Percentiles rank a stretch among this genome's conserved stretches.
Evolutionary conservation across 2,888 invertebrate genomes (phyloP).

Genomic region (Tenthredo scrophulariae): DNA sequence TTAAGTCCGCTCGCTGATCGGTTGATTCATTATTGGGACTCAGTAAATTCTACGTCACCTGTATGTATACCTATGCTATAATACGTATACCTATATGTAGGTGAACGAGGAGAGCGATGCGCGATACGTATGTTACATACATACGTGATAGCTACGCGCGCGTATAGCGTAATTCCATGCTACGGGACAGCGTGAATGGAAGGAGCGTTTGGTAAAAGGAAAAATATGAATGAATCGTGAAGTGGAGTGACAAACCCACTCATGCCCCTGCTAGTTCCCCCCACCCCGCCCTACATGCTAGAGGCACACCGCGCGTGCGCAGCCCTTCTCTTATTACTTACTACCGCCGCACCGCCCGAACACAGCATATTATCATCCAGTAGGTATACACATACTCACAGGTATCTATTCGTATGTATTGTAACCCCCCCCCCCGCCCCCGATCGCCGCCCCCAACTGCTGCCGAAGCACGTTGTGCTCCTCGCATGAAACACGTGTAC

Average conservation of each 20-base stretch:
- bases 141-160: slow-evolving; percentile 21
- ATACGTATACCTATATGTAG: slow-evolving; percentile 5
- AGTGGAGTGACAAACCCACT: slow-evolving; percentile 61
- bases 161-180: background rate
- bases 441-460: background rate
- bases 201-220: slow-evolving; percentile 61
- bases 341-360: slow-evolving; percentile 1
- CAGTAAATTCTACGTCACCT: slow-evolving; percentile 1
- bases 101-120: background rate
- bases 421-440: background rate
- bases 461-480: background rate
- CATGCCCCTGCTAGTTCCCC: background rate
- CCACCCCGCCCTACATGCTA: background rate
- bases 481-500: slow-evolving; percentile 10
- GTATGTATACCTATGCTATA: background rate
- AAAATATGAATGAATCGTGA: slow-evolving; percentile 70
- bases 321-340: slow-evolving; percentile 51
- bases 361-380: slow-evolving; percentile 59
- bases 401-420: slow-evolving; percentile 12
- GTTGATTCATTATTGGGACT: slow-evolving; percentile 4
- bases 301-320: slow-evolving; percentile 54
- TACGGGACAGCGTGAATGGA: slow-evolving; percentile 57
- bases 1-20: background rate
- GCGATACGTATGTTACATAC: background rate
- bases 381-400: slow-evolving; percentile 15